These are phyloP conservation scores for Ptiloglossa arizonensis DNA, from an alignment of 1,140 invertebrate species.

Conservation along the genomic window DNA sequence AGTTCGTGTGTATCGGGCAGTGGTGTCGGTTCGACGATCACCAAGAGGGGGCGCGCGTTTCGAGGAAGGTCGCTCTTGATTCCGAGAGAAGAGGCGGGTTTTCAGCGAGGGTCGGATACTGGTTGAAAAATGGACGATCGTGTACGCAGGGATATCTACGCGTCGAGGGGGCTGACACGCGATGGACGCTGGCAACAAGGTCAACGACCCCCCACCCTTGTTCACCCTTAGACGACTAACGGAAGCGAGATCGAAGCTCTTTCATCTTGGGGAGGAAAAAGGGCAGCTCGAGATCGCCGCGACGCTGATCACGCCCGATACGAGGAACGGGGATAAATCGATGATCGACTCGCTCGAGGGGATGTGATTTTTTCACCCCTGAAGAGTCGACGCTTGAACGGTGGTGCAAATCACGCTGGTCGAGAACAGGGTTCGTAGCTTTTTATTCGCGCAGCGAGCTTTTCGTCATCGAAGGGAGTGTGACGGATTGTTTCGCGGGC, in stretches of 20 bases:
- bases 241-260: conserved; percentile 47
- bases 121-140: conserved; percentile 32
- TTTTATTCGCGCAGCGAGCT: too few species aligned
- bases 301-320: conserved; percentile 14
- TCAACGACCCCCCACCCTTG: conserved; percentile 32
- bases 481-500: too few species aligned
- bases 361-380: neutral
- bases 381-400: neutral
- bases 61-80: neutral
- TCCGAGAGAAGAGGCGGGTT: neutral
- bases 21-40: too few species aligned
- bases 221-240: conserved; percentile 47
- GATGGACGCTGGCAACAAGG: conserved; percentile 20
- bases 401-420: too few species aligned
- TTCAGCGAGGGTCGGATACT: neutral
- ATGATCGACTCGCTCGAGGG: neutral
- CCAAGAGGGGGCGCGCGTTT: too few species aligned
- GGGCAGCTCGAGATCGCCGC: neutral
- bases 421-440: too few species aligned
- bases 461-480: too few species aligned
- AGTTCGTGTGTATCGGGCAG: too few species aligned
- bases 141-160: conserved; percentile 2
- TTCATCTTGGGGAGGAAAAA: conserved; percentile 39
- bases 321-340: neutral
- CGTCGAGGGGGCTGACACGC: conserved; percentile 2